A percentile compares a stretch with the other conserved stretches of the same genome.
phyloP scores from a whole-genome alignment of 2,797 vertebrate genomes.

The Microcaecilia unicolor region DNA sequence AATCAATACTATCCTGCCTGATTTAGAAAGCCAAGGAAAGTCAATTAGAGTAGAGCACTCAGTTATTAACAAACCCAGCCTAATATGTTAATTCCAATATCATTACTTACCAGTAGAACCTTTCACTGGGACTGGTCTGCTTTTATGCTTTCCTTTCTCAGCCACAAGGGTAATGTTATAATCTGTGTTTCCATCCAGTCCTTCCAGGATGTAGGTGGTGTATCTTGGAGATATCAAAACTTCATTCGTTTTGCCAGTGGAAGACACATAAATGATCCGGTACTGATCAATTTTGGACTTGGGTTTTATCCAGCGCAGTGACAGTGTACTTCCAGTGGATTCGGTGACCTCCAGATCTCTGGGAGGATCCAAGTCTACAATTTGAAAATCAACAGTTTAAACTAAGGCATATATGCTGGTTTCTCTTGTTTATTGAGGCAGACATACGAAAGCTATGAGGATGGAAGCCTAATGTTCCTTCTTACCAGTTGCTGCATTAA shows the following conservation, averaged over 20 bases:
- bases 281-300: slow-evolving; percentile 81
- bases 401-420: too few species aligned
- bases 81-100: rapidly evolving
- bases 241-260: slow-evolving; percentile 58
- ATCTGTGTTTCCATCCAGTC: slow-evolving; percentile 67
- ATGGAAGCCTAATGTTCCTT: too few species aligned
- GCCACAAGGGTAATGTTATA: slow-evolving; percentile 73
- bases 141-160: slow-evolving; percentile 78
- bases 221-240: slow-evolving; percentile 54
- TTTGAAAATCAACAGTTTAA: too few species aligned
- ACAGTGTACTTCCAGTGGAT: slow-evolving; percentile 67
- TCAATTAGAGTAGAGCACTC: neutral
- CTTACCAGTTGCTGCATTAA: slow-evolving; percentile 90
- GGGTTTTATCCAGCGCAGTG: slow-evolving; percentile 73
- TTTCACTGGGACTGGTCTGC: slow-evolving; percentile 56
- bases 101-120: slow-evolving; percentile 73
- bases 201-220: slow-evolving; percentile 58
- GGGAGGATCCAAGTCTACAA: slow-evolving; percentile 77
- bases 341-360: slow-evolving; percentile 69
- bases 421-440: too few species aligned
- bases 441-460: too few species aligned
- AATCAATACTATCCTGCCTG: too few species aligned
- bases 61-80: neutral
- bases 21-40: neutral
- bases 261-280: slow-evolving; percentile 54